Conservation (phyloP, 2,797 vertebrate species). For the Chloroceryle amazona region DNA sequence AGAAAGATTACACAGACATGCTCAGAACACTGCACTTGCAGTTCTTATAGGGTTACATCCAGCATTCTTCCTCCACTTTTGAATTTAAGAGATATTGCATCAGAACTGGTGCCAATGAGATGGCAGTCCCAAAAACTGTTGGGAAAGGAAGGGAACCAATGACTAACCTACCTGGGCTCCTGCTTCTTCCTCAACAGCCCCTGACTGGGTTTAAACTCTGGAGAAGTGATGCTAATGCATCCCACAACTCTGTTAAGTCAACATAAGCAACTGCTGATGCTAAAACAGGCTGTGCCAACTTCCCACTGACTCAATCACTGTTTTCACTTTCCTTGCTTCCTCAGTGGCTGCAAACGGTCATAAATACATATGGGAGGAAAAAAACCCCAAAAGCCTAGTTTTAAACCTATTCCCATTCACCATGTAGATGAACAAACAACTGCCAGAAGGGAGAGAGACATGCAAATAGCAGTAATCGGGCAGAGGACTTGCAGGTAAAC, state of each 20-base stretch:
- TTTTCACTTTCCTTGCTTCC: not conserved
- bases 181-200: not conserved
- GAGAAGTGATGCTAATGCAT: not conserved
- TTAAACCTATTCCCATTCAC: not conserved
- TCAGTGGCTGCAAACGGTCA: not conserved
- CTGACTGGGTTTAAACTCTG: not conserved
- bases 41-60: not conserved
- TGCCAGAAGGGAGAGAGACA: not conserved
- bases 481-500: slow-evolving; percentile 35
- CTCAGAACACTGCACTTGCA: not conserved
- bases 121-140: not conserved
- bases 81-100: not conserved
- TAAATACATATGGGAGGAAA: not conserved
- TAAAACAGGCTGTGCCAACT: slow-evolving; percentile 42
- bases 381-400: not conserved
- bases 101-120: not conserved
- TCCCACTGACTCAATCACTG: not conserved
- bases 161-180: not conserved
- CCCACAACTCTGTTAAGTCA: slow-evolving; percentile 26
- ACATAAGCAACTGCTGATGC: slow-evolving; percentile 31
- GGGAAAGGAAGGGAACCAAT: not conserved
- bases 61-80: not conserved
- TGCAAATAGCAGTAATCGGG: not conserved
- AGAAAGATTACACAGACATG: not conserved
- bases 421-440: not conserved